These are phyloP conservation scores for Tyto alba DNA, from an alignment of 2,113 vertebrate species.

Conservation along the genomic window DNA sequence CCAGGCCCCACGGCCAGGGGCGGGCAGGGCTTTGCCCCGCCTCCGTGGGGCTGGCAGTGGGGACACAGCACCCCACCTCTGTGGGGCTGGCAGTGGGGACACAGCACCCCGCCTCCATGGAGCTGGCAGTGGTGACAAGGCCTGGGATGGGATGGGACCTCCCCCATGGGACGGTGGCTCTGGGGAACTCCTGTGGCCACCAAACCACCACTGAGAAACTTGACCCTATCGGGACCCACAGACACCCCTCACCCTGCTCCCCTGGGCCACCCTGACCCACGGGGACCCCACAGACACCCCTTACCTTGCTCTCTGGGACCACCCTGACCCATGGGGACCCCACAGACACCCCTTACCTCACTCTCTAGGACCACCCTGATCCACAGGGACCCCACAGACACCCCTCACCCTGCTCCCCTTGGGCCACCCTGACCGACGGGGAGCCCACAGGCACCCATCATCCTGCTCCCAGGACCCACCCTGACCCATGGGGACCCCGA, in stretches of 20 bases:
- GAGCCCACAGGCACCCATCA: not conserved
- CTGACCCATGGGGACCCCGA: accelerated
- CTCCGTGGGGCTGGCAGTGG: too few species aligned
- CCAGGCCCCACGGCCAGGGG: too few species aligned
- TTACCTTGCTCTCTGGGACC: too few species aligned
- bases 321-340: not conserved
- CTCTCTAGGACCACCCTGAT: not conserved
- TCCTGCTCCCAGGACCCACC: accelerated
- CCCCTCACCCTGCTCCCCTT: not conserved
- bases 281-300: not conserved
- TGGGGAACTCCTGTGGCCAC: not conserved
- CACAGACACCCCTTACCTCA: not conserved
- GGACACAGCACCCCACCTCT: too few species aligned
- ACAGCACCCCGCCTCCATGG: not conserved
- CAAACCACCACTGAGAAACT: not conserved
- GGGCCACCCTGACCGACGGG: accelerated
- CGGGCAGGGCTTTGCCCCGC: too few species aligned
- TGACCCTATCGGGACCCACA: not conserved
- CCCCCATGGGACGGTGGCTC: not conserved
- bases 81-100: not conserved
- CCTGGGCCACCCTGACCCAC: not conserved
- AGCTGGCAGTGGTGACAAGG: not conserved
- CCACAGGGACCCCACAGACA: not conserved
- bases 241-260: not conserved
- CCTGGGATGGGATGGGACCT: not conserved